Conservation (phyloP, 2,113 vertebrate species). For the Caracal caracal region DNA sequence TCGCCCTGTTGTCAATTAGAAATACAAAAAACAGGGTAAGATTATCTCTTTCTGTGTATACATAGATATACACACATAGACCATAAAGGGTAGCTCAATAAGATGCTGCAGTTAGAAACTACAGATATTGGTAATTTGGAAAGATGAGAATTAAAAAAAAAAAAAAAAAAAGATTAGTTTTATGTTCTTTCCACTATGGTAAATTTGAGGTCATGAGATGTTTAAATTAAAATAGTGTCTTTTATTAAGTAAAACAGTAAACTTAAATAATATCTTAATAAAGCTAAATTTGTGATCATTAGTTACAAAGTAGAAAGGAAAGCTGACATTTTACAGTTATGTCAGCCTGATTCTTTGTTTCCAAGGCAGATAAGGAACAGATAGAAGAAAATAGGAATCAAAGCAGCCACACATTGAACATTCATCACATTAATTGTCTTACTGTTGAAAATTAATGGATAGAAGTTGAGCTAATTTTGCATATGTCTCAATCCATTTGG, state of each 20-base stretch:
- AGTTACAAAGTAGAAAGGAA: background rate
- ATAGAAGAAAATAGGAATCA: background rate
- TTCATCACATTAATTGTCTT: background rate
- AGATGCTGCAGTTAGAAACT: background rate
- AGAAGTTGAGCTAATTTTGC: conserved; percentile 49
- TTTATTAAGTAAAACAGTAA: background rate
- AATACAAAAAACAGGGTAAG: background rate
- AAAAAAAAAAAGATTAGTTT: background rate
- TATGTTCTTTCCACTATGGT: background rate
- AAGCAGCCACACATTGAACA: background rate
- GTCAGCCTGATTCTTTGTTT: background rate
- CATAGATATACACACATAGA: background rate
- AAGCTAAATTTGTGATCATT: background rate
- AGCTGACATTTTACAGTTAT: background rate
- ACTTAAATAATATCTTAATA: background rate
- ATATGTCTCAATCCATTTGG: background rate
- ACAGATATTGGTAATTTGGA: background rate
- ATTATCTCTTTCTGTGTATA: background rate
- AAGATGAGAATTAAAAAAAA: background rate
- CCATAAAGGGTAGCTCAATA: background rate
- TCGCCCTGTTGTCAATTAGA: background rate
- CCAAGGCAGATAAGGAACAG: background rate
- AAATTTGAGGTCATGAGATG: background rate
- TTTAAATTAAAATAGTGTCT: background rate
- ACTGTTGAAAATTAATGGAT: background rate